Evolutionary conservation across 2,888 invertebrate species (phyloP).

Genomic region (Drosophila atripex): DNA sequence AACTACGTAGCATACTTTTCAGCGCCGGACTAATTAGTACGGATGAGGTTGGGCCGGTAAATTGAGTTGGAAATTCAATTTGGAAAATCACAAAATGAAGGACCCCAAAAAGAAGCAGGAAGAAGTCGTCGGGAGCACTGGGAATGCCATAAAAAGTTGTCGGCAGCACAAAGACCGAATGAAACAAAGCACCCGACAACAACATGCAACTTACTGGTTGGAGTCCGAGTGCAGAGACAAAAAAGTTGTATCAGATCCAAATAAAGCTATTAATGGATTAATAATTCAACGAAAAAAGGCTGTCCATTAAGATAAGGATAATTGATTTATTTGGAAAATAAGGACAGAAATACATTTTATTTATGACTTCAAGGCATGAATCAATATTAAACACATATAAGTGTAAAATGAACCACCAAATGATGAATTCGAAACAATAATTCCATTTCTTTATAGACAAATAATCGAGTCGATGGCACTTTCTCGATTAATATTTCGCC

Average conservation of each 20-base stretch:
- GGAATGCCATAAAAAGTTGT: conserved; percentile 19
- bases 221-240: neutral
- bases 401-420: neutral
- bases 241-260: neutral
- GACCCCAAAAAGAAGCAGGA: conserved; percentile 9
- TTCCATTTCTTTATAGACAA: neutral
- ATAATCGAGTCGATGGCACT: neutral
- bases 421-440: neutral
- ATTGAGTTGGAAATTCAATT: conserved; percentile 75
- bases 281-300: too few relatives aligned
- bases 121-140: conserved; percentile 6
- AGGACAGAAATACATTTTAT: too few relatives aligned
- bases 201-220: conserved; percentile 50
- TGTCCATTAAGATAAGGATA: too few relatives aligned
- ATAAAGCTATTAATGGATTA: too few relatives aligned
- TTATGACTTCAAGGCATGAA: neutral
- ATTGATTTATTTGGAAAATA: too few relatives aligned
- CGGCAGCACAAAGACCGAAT: conserved; percentile 18
- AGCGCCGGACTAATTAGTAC: conserved; percentile 56
- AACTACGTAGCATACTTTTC: conserved; percentile 60
- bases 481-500: conserved; percentile 1
- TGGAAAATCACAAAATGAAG: conserved; percentile 65
- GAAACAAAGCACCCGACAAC: conserved; percentile 35
- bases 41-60: conserved; percentile 44
- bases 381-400: neutral